Evolutionary conservation across 2,888 invertebrate species (phyloP), one percentile per base, ranked within the genome.

Genomic region (Leptinotarsa peninsularis): DNA sequence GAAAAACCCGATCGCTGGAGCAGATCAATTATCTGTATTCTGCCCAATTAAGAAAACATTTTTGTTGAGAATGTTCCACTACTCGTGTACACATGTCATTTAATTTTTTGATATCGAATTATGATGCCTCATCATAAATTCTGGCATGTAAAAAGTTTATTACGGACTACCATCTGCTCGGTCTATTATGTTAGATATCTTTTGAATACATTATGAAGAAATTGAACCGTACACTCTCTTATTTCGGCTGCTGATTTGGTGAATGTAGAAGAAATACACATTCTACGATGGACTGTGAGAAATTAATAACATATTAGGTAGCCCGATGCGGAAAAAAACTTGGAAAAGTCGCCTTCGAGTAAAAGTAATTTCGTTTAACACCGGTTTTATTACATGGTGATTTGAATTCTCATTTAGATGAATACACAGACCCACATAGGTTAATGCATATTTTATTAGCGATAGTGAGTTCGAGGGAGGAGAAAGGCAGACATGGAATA

Each of bases 1-100:
- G 71, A 74, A 77, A 74, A 77, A 78, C 76, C 74, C 71, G 78
- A 76, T 78, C 58, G 69, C 23, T 70, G 49, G 18, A 63, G 21
- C 56, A 58, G 67, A 76, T 76, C 75, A 73, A 78, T 75, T 71
- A 75, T 72, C 63, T 43, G 63, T 69, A 66, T 73, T 73, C 69
- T 66, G 63, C 21, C 69, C 73, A 73, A 70, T 73, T 73, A 66
- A 52, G 63, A 52, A 73, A 69, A 69, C 68, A 60, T 73, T 72
- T 66, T 56, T 33, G 67, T 56, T 66, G 17, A 66, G 67, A 52
- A 49, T 56, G 67, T 21, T 72, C 43, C 15, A 56, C 21, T 49
- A 49, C 58, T 70, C 21, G 58, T 49, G 49, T 70, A 27, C 58
- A 58, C 70, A 70, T 70, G 70, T 70, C 70, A 27, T 68, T 68